Percentiles rank a stretch among this genome's conserved stretches.
Evolutionary conservation across 2,113 vertebrate genomes (phyloP).

Genomic region (Hippocampus guttulatus): DNA sequence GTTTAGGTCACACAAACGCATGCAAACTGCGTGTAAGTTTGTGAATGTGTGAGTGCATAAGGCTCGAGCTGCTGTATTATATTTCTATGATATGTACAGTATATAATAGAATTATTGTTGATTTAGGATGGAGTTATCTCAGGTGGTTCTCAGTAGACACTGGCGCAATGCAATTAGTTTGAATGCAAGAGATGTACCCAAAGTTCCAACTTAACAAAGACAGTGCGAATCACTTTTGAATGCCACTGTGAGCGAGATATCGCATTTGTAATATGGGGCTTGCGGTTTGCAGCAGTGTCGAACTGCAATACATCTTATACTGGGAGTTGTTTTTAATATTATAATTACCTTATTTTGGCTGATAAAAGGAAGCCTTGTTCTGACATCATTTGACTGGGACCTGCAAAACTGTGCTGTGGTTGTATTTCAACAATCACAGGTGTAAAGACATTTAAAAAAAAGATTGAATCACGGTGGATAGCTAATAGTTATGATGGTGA

Average conservation of each 20-base stretch:
- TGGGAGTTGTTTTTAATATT: not conserved
- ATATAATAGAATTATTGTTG: too few species aligned
- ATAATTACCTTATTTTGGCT: not conserved
- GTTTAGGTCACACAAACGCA: slow-evolving; percentile 1
- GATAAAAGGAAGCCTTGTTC: not conserved
- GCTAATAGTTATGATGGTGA: not conserved
- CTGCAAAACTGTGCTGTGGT: not conserved
- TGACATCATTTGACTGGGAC: not conserved
- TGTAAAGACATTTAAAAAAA: not conserved
- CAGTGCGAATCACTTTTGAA: not conserved
- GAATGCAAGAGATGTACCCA: not conserved
- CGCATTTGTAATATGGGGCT: not conserved
- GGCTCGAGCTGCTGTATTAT: not conserved
- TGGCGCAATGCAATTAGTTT: not conserved
- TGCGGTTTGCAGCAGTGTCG: not conserved
- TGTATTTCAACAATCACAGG: not conserved
- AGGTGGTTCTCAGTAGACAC: not conserved
- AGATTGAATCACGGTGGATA: not conserved
- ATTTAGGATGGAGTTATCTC: not conserved
- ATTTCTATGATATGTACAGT: not conserved
- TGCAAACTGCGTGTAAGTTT: not conserved
- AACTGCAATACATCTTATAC: not conserved
- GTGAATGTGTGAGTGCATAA: not conserved
- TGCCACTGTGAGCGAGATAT: not conserved
- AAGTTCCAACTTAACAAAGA: not conserved